Percentiles rank a stretch among this genome's conserved stretches.
Evolutionary conservation across 2,888 invertebrate species (phyloP).

Genomic region (Venustoraphidia nigricollis): DNA sequence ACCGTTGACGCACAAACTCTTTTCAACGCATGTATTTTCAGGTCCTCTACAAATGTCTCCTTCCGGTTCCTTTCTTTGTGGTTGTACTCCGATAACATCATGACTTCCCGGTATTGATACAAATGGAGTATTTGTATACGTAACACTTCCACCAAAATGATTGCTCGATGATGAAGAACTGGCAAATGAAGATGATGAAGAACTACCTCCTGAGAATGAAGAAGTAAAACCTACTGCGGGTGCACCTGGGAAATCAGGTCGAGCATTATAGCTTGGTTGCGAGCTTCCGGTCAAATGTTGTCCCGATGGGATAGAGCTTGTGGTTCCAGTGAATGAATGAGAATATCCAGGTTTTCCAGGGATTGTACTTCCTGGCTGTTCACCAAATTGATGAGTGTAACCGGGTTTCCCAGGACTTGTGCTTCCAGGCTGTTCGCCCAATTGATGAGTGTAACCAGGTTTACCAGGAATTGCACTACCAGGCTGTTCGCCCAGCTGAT

Average conservation of each 20-base stretch:
- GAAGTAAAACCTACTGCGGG: no score
- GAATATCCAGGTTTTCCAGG: no score
- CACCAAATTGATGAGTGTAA: background rate
- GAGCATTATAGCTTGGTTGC: background rate
- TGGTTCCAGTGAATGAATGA: background rate
- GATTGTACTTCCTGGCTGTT: no score
- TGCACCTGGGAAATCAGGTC: no score
- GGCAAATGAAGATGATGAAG: no score
- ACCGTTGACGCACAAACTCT: constrained; percentile 43
- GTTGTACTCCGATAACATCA: constrained; percentile 13
- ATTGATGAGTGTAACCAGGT: background rate
- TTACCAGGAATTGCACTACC: no score
- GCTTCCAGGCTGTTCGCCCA: background rate
- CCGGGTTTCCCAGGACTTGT: constrained; percentile 1
- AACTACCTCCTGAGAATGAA: no score
- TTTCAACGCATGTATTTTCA: constrained; percentile 43
- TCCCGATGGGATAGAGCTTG: constrained; percentile 4
- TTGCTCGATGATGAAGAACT: no score
- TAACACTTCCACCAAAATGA: no score
- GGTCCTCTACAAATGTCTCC: constrained; percentile 37
- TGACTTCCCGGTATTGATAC: no score
- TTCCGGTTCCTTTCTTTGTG: constrained; percentile 22
- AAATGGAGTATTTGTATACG: no score
- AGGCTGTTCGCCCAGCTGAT: no score
- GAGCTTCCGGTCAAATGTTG: background rate